Conservation (phyloP, 2,113 vertebrate species). For the Conger conger region DNA sequence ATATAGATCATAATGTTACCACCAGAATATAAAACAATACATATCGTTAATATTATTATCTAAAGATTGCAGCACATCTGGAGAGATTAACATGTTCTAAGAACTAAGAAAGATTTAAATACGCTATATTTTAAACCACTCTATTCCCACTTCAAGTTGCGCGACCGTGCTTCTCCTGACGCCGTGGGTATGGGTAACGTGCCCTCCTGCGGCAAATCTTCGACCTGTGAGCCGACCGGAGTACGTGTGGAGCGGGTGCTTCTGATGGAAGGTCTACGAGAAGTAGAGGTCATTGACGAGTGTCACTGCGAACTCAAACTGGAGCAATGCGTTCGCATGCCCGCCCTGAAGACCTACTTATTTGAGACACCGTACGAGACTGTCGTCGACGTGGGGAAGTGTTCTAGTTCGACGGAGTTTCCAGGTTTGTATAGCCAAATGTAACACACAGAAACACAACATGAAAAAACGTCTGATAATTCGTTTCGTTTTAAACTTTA, state of each 20-base stretch:
- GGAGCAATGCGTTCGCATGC: slow-evolving; percentile 61
- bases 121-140: too few relatives aligned
- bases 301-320: slow-evolving; percentile 68
- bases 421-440: slow-evolving; percentile 50
- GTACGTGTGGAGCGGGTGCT: slow-evolving; percentile 62
- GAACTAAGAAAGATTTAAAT: too few relatives aligned
- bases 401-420: slow-evolving; percentile 55
- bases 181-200: neutral
- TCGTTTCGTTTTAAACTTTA: neutral
- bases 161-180: neutral
- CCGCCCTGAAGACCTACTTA: slow-evolving; percentile 69
- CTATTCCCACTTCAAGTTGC: neutral
- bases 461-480: neutral
- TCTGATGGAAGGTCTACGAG: slow-evolving; percentile 58
- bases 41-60: too few relatives aligned
- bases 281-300: slow-evolving; percentile 67
- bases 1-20: neutral
- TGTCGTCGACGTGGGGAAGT: slow-evolving; percentile 66
- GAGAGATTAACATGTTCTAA: too few relatives aligned
- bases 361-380: slow-evolving; percentile 69
- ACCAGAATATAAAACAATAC: too few relatives aligned
- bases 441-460: neutral
- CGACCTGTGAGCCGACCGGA: slow-evolving; percentile 58
- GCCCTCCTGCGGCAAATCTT: slow-evolving; percentile 55
- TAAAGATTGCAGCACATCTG: too few relatives aligned